Conservation (phyloP, 2,113 vertebrate species). For the Gracilinanus agilis region DNA sequence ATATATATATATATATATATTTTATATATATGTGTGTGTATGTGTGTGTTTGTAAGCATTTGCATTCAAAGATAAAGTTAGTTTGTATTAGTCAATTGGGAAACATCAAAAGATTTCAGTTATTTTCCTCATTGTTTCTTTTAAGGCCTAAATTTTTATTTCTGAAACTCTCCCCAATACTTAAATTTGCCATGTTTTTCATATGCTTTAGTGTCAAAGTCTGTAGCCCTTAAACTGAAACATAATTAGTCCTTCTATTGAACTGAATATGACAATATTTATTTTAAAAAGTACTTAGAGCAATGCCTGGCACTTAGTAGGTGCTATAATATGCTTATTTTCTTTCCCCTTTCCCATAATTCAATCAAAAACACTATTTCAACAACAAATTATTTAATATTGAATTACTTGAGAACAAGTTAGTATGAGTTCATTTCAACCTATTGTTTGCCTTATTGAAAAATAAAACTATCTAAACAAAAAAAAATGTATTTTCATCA, state of each 20-base stretch:
- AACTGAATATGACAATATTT: background rate
- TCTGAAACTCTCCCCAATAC: background rate
- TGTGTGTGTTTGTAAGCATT: background rate
- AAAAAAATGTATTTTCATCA: background rate
- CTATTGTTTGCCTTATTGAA: background rate
- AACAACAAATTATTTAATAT: background rate
- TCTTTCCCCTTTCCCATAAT: background rate
- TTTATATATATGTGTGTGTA: no score
- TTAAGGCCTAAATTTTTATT: background rate
- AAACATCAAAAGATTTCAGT: background rate
- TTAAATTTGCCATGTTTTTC: background rate
- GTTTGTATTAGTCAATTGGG: background rate
- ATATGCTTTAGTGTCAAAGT: background rate
- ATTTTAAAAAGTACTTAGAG: background rate
- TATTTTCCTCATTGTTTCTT: background rate
- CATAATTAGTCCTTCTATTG: background rate
- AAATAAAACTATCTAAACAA: background rate
- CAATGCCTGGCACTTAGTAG: background rate
- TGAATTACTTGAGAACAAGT: background rate
- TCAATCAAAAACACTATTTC: background rate
- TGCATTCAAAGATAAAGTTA: background rate
- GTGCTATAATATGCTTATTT: background rate
- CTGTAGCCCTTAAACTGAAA: background rate
- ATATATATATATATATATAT: no score
- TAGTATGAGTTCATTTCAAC: background rate